Percentiles rank a stretch among this genome's conserved stretches.
These are phyloP conservation scores for Caenorhabditis inopinata DNA, from an alignment of 1,140 invertebrate genomes.

Conservation along the genomic window DNA sequence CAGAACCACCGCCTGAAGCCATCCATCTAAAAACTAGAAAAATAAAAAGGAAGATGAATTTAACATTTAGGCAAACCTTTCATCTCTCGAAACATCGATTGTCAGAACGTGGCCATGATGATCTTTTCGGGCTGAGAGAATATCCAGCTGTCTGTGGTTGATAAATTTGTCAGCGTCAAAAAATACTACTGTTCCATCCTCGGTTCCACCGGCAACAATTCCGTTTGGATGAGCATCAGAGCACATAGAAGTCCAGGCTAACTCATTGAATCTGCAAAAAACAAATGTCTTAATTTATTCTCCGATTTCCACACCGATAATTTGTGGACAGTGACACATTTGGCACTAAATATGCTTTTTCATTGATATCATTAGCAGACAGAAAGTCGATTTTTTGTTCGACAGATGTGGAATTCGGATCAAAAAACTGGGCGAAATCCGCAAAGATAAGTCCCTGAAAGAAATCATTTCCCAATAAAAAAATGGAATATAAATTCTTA, in stretches of 20 bases:
- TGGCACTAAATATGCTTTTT: neutral
- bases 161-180: slow-evolving; percentile 14
- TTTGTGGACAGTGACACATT: neutral
- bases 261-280: slow-evolving; percentile 27
- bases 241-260: slow-evolving; percentile 1
- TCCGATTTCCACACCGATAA: neutral
- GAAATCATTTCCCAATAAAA: neutral
- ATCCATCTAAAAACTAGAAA: neutral
- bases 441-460: slow-evolving; percentile 18
- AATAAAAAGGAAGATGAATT: too few relatives aligned
- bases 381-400: slow-evolving; percentile 6
- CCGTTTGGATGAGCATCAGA: slow-evolving; percentile 18
- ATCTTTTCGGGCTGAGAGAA: neutral
- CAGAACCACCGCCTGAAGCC: slow-evolving; percentile 20
- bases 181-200: slow-evolving; percentile 25
- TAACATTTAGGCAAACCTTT: neutral
- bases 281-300: neutral
- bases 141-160: neutral
- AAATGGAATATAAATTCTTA: neutral
- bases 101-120: slow-evolving; percentile 19
- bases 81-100: slow-evolving; percentile 3
- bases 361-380: neutral
- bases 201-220: slow-evolving; percentile 23
- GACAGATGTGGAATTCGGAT: neutral
- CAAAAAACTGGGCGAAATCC: slow-evolving; percentile 28